Percentiles rank a stretch among this genome's conserved stretches.
Evolutionary conservation across 2,797 vertebrate genomes (phyloP).

Genomic region (Melanogrammus aeglefinus): DNA sequence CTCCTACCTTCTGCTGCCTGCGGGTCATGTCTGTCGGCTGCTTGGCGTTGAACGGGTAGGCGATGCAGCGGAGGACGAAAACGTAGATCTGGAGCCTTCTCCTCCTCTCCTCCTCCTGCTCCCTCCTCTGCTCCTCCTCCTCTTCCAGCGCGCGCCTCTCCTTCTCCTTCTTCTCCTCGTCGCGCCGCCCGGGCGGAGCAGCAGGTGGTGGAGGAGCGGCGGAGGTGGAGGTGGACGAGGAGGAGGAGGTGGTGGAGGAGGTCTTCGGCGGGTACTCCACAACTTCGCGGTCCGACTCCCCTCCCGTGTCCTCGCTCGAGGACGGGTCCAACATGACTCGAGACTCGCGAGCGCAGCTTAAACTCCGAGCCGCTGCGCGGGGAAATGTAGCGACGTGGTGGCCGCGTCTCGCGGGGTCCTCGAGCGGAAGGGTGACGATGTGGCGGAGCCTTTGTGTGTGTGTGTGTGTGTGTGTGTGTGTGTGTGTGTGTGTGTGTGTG

Average conservation of each 20-base stretch:
- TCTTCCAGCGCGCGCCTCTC: slow-evolving; percentile 56
- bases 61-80: slow-evolving; percentile 88
- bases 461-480: too few relatives aligned
- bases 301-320: slow-evolving; percentile 91
- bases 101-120: slow-evolving; percentile 80
- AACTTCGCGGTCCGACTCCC: slow-evolving; percentile 79
- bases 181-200: slow-evolving; percentile 34
- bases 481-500: too few relatives aligned
- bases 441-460: neutral
- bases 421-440: slow-evolving; percentile 4
- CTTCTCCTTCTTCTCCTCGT: slow-evolving; percentile 44
- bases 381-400: slow-evolving; percentile 58
- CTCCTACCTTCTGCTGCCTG: slow-evolving; percentile 91
- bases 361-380: neutral
- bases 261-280: slow-evolving; percentile 51
- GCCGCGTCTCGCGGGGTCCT: slow-evolving; percentile 45
- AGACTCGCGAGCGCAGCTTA: neutral
- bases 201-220: neutral
- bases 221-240: neutral
- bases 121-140: slow-evolving; percentile 46
- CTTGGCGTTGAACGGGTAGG: slow-evolving; percentile 94
- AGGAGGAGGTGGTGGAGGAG: too few relatives aligned
- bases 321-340: slow-evolving; percentile 89
- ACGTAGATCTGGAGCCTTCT: slow-evolving; percentile 88
- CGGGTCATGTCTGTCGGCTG: slow-evolving; percentile 97